Percentiles rank a stretch among this genome's conserved stretches.
Evolutionary conservation across 2,113 vertebrate species (phyloP).

Genomic region (Anolis carolinensis): DNA sequence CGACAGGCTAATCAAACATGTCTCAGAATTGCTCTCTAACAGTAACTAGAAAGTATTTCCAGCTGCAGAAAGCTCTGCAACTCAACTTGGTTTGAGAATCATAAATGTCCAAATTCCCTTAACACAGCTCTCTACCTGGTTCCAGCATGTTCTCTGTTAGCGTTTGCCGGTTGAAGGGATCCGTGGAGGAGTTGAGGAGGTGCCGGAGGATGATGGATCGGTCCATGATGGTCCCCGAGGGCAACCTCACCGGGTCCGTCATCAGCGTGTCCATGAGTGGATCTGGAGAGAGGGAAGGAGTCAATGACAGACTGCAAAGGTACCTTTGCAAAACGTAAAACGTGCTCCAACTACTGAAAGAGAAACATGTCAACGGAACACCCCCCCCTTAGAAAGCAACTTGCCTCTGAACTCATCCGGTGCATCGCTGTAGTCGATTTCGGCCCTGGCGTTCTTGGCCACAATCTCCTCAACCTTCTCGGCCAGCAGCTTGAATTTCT

Average conservation of each 20-base stretch:
- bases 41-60: too few relatives aligned
- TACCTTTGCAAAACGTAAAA: background rate
- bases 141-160: slow-evolving; percentile 98
- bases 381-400: background rate
- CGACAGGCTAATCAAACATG: too few relatives aligned
- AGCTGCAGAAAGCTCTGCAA: too few relatives aligned
- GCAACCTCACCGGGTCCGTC: slow-evolving; percentile 94
- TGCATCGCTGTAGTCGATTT: slow-evolving; percentile 97
- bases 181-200: slow-evolving; percentile 95
- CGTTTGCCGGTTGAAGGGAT: slow-evolving; percentile 96
- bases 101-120: too few relatives aligned
- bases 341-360: background rate
- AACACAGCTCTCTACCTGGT: slow-evolving; percentile 78
- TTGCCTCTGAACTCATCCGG: slow-evolving; percentile 97
- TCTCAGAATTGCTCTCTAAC: too few relatives aligned
- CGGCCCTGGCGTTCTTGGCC: slow-evolving; percentile 93
- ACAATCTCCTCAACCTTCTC: slow-evolving; percentile 98
- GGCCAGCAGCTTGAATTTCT: slow-evolving; percentile 96
- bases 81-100: too few relatives aligned
- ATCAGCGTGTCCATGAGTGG: slow-evolving; percentile 99
- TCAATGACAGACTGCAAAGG: background rate
- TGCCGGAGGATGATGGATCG: slow-evolving; percentile 95
- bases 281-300: slow-evolving; percentile 74
- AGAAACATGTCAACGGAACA: background rate
- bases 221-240: slow-evolving; percentile 97